Conservation (phyloP, 2,888 invertebrate genomes). For the Hyposoter didymator region DNA sequence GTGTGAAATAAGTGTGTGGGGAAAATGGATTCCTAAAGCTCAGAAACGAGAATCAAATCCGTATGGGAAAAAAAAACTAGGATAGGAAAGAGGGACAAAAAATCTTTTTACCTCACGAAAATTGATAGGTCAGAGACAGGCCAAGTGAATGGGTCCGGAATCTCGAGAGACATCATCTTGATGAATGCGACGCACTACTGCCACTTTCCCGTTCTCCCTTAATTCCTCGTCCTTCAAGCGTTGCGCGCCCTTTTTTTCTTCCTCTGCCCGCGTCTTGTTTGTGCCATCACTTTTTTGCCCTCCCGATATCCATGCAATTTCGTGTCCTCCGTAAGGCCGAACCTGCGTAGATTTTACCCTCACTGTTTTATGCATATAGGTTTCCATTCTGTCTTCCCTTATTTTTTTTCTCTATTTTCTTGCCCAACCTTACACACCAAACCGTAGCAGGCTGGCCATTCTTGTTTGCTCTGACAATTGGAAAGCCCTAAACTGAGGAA, state of each 20-base stretch:
- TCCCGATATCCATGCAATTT: constrained; percentile 34
- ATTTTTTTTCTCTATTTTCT: constrained; percentile 2
- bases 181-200: constrained; percentile 37
- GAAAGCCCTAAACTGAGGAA: constrained; percentile 14
- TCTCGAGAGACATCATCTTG: constrained; percentile 31
- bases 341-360: constrained; percentile 50
- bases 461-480: not conserved
- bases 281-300: constrained; percentile 26
- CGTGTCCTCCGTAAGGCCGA: constrained; percentile 34
- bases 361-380: constrained; percentile 34
- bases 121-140: constrained; percentile 34
- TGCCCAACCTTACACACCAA: not conserved
- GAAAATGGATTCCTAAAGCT: constrained; percentile 19
- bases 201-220: constrained; percentile 42
- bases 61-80: not conserved
- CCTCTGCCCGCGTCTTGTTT: not conserved
- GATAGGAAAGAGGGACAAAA: constrained; percentile 11
- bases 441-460: not conserved
- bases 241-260: constrained; percentile 42
- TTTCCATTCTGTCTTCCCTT: constrained; percentile 1
- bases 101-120: constrained; percentile 22
- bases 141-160: constrained; percentile 11
- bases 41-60: constrained; percentile 24
- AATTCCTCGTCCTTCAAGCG: constrained; percentile 38
- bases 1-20: not conserved